Evolutionary conservation across 2,888 invertebrate species (phyloP).

Genomic region (Vandiemenella viatica): DNA sequence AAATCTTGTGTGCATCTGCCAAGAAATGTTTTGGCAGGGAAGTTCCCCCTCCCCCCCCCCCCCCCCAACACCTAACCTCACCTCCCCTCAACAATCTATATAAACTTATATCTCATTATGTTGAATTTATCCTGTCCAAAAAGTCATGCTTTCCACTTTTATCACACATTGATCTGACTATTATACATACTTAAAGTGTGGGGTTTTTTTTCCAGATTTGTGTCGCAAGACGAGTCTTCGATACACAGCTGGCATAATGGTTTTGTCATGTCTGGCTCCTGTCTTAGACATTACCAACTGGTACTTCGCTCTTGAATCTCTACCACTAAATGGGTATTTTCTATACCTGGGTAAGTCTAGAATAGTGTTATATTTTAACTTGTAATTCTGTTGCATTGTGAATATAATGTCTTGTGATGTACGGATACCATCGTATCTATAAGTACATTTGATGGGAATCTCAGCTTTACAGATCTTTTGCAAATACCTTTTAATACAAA

Average conservation of each 20-base stretch:
- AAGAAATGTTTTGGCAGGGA: no score
- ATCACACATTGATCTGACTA: background rate
- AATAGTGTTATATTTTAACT: conserved; percentile 21
- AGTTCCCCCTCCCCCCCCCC: no score
- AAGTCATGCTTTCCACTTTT: no score
- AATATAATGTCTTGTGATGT: background rate
- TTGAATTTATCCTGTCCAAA: no score
- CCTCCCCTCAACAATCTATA: no score
- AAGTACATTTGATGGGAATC: background rate
- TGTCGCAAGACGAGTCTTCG: conserved; percentile 81
- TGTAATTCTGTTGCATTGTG: background rate
- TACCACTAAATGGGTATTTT: conserved; percentile 86
- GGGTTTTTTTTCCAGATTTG: conserved; percentile 33
- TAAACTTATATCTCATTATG: no score
- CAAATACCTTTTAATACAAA: background rate
- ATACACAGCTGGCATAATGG: conserved; percentile 61
- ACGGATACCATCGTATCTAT: background rate
- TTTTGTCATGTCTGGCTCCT: conserved; percentile 64
- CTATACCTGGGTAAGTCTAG: conserved; percentile 72
- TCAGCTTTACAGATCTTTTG: no score
- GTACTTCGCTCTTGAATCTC: conserved; percentile 78
- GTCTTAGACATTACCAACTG: conserved; percentile 73
- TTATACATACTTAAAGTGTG: background rate
- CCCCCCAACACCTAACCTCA: no score
- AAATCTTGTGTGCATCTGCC: no score